phyloP scores from a whole-genome alignment of 2,888 invertebrate genomes.

The Theretra japonica region DNA sequence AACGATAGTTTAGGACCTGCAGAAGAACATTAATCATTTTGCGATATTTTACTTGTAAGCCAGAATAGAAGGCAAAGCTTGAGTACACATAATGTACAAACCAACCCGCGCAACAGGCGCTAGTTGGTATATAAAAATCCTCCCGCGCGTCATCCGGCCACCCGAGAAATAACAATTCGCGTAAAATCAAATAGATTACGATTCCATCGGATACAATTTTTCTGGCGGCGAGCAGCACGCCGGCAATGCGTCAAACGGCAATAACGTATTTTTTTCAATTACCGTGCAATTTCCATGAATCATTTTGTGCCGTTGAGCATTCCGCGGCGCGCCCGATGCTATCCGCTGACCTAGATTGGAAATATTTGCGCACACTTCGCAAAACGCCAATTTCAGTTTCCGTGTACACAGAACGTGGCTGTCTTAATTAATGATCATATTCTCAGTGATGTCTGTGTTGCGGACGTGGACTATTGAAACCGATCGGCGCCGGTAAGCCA shows the following conservation, averaged over 20 bases:
- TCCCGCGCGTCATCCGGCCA: neutral
- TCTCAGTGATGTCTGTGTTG: conserved; percentile 7
- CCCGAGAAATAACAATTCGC: conserved; percentile 30
- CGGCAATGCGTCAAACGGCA: conserved; percentile 77
- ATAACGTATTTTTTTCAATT: conserved; percentile 83
- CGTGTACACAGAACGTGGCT: conserved; percentile 42
- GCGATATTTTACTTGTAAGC: too few relatives aligned
- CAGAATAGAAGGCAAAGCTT: too few relatives aligned
- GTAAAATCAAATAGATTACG: conserved; percentile 47
- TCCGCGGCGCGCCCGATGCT: conserved; percentile 58
- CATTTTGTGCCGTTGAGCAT: conserved; percentile 71
- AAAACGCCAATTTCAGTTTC: conserved; percentile 58
- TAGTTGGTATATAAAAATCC: conserved; percentile 33
- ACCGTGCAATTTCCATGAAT: conserved; percentile 81
- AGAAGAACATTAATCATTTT: too few relatives aligned
- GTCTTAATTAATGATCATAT: conserved; percentile 45
- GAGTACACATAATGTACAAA: neutral
- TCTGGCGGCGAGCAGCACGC: conserved; percentile 54
- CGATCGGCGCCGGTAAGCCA: neutral
- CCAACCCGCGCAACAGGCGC: neutral
- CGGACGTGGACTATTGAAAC: neutral
- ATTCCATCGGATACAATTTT: conserved; percentile 54
- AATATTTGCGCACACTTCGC: conserved; percentile 73
- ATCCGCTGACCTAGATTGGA: conserved; percentile 70
- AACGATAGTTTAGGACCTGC: too few relatives aligned